Conservation (phyloP, 2,797 vertebrate species). For the Chelidonichthys spinosus region DNA sequence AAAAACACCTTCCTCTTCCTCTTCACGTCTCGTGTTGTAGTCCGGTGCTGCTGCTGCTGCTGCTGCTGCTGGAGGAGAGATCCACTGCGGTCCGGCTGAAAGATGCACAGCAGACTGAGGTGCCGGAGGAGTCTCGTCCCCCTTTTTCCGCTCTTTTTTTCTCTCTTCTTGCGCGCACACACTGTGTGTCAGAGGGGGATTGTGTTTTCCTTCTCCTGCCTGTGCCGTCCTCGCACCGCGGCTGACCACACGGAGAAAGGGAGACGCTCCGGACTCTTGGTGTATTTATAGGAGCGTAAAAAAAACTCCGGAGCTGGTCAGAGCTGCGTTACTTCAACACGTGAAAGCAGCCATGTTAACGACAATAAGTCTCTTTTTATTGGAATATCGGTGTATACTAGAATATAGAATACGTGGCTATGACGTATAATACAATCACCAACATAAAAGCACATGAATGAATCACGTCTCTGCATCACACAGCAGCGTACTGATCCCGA, state of each 20-base stretch:
- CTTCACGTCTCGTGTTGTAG: slow-evolving; percentile 44
- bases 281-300: slow-evolving; percentile 26
- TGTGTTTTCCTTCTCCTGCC: not conserved
- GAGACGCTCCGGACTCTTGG: slow-evolving; percentile 32
- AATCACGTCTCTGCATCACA: not conserved
- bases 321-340: slow-evolving; percentile 24
- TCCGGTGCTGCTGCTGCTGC: slow-evolving; percentile 31
- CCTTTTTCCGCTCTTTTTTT: not conserved
- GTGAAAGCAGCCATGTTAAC: slow-evolving; percentile 4
- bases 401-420: not conserved
- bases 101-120: slow-evolving; percentile 67
- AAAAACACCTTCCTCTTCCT: not conserved
- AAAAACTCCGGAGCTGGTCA: slow-evolving; percentile 29
- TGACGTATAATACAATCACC: not conserved
- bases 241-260: slow-evolving; percentile 22
- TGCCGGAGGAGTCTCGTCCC: slow-evolving; percentile 55
- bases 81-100: slow-evolving; percentile 66
- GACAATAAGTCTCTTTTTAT: not conserved
- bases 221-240: slow-evolving; percentile 37
- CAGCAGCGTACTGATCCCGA: not conserved
- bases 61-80: slow-evolving; percentile 9
- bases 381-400: too few species aligned
- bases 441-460: not conserved
- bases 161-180: slow-evolving; percentile 35
- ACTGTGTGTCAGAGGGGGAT: slow-evolving; percentile 4